These are phyloP conservation scores for Nymphalis io DNA, from an alignment of 1,140 invertebrate genomes.

Conservation along the genomic window DNA sequence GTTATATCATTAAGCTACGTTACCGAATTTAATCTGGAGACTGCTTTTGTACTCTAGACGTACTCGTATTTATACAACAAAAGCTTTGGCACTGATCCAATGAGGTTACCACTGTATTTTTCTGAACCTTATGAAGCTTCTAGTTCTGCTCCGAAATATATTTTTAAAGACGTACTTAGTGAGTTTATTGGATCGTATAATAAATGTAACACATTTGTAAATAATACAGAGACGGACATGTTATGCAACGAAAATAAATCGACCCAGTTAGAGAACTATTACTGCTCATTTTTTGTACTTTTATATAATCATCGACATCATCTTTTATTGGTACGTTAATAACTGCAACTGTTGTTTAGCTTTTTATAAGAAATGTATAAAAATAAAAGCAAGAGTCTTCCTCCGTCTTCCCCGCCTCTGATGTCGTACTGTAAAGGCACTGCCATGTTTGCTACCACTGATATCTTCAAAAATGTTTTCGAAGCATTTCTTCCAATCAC, in stretches of 20 bases:
- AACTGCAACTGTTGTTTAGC: constrained; percentile 35
- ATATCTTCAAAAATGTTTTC: constrained; percentile 24
- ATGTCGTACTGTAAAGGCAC: constrained; percentile 42
- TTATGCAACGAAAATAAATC: constrained; percentile 52
- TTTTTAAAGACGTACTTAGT: constrained; percentile 47
- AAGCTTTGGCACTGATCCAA: constrained; percentile 72
- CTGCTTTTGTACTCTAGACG: constrained; percentile 79
- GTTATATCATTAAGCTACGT: constrained; percentile 76
- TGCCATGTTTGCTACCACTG: constrained; percentile 42
- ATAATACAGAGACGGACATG: constrained; percentile 47
- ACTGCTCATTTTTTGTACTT: constrained; percentile 76
- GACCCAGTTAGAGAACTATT: constrained; percentile 48
- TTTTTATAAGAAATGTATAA: constrained; percentile 37
- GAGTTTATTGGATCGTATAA: constrained; percentile 41
- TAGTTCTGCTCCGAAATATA: constrained; percentile 57
- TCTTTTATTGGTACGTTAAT: constrained; percentile 37
- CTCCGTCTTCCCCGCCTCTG: constrained; percentile 63
- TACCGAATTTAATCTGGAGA: constrained; percentile 80
- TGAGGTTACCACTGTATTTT: constrained; percentile 77
- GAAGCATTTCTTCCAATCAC: constrained; percentile 41
- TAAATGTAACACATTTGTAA: constrained; percentile 51
- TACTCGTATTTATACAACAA: constrained; percentile 74
- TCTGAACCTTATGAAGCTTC: constrained; percentile 69
- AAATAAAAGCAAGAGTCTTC: constrained; percentile 65
- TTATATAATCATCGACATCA: constrained; percentile 60